phyloP scores from a whole-genome alignment of 1,140 invertebrate genomes.

The Centruroides vittatus region DNA sequence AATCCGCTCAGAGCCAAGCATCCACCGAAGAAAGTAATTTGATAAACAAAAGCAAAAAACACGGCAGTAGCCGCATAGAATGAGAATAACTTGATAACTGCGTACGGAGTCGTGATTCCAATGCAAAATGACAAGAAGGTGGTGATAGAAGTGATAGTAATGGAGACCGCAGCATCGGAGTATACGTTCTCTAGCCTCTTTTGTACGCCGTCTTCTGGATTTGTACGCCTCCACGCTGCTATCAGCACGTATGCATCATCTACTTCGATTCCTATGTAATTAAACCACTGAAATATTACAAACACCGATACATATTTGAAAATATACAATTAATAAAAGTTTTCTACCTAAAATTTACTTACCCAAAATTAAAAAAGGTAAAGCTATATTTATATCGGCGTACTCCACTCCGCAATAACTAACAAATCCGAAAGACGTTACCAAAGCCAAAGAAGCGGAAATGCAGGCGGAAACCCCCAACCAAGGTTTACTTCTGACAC shows the following conservation, averaged over 20 bases:
- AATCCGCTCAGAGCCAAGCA: slow-evolving; percentile 80
- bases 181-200: slow-evolving; percentile 73
- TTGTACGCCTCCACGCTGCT: slow-evolving; percentile 76
- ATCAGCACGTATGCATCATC: slow-evolving; percentile 95
- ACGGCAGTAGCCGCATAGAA: slow-evolving; percentile 87
- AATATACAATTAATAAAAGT: too few species aligned
- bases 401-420: too few species aligned
- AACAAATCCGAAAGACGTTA: too few species aligned
- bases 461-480: too few species aligned
- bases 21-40: slow-evolving; percentile 83
- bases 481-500: too few species aligned
- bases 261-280: slow-evolving; percentile 24
- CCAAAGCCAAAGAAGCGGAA: too few species aligned
- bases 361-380: too few species aligned
- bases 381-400: too few species aligned
- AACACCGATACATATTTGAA: too few species aligned
- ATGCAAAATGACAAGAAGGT: slow-evolving; percentile 94
- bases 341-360: too few species aligned
- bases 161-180: slow-evolving; percentile 90
- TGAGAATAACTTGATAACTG: slow-evolving; percentile 88
- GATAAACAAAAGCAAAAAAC: slow-evolving; percentile 82
- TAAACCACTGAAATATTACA: too few species aligned
- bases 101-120: slow-evolving; percentile 87
- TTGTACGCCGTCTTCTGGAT: slow-evolving; percentile 57
- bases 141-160: slow-evolving; percentile 92